These are phyloP conservation scores for Phrynocephalus versicolor DNA, from an alignment of 2,113 vertebrate genomes.

Conservation along the genomic window DNA sequence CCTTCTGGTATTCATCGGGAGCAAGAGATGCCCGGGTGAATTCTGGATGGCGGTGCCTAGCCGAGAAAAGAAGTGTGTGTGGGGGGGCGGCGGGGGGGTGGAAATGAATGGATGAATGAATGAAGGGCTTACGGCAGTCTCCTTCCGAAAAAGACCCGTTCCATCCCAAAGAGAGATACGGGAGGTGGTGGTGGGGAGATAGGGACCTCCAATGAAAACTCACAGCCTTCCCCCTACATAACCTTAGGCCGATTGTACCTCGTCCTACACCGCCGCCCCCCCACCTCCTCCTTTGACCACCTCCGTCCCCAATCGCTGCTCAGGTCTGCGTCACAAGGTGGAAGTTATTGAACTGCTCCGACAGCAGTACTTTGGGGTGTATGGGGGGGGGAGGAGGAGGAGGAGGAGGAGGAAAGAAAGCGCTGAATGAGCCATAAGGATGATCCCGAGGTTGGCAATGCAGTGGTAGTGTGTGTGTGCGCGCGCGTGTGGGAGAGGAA, in stretches of 20 bases:
- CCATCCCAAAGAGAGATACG: too few species aligned
- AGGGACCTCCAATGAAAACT: not conserved
- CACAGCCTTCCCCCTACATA: not conserved
- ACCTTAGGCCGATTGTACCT: too few species aligned
- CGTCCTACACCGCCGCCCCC: too few species aligned
- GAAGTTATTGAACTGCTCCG: slow-evolving; percentile 41
- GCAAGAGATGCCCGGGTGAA: not conserved
- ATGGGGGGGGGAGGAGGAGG: too few species aligned
- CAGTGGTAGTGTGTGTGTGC: not conserved
- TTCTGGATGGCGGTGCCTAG: not conserved
- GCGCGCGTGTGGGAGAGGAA: not conserved
- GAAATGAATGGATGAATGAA: not conserved
- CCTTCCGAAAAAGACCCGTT: too few species aligned
- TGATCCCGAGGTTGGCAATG: not conserved
- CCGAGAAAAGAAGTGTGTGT: too few species aligned
- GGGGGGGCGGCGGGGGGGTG: too few species aligned
- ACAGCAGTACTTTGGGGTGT: not conserved
- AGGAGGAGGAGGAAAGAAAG: not conserved
- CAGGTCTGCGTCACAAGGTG: slow-evolving; percentile 26
- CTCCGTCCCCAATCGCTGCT: not conserved
- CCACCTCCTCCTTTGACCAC: too few species aligned
- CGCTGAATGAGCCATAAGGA: not conserved
- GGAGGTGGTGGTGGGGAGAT: not conserved
- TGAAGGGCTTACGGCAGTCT: too few species aligned
- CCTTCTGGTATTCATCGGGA: slow-evolving; percentile 13